phyloP scores from a whole-genome alignment of 1,140 invertebrate species.

The Batillaria attramentaria region DNA sequence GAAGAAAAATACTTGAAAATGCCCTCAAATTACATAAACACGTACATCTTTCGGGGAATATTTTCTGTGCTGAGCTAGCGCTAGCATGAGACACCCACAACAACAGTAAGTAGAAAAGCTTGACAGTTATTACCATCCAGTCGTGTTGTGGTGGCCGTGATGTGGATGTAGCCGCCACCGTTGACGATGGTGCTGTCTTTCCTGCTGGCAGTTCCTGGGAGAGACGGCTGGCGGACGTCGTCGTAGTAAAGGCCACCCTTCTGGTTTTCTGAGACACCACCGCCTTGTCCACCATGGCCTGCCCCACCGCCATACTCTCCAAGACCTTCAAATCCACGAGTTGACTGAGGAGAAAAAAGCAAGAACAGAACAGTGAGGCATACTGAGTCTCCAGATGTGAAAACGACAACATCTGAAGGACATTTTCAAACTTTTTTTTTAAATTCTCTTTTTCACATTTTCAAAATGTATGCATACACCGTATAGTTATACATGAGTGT shows the following conservation, averaged over 20 bases:
- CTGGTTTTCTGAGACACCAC: slow-evolving; percentile 31
- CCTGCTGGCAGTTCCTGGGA: slow-evolving; percentile 51
- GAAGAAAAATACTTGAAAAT: no score
- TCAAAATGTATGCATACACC: neutral
- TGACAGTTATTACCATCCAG: slow-evolving; percentile 58
- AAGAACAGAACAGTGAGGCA: neutral
- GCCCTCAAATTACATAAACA: no score
- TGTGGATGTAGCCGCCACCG: slow-evolving; percentile 56
- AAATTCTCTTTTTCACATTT: neutral
- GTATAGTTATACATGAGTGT: no score
- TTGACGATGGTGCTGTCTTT: slow-evolving; percentile 28
- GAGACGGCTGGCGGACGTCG: slow-evolving; percentile 37
- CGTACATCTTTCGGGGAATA: no score
- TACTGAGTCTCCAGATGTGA: no score
- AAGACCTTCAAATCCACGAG: slow-evolving; percentile 36
- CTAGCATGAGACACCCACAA: no score
- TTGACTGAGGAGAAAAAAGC: slow-evolving; percentile 37
- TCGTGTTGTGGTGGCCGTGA: slow-evolving; percentile 41
- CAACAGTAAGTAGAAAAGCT: no score
- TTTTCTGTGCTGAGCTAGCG: no score
- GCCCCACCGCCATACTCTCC: slow-evolving; percentile 51
- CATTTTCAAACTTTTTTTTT: neutral
- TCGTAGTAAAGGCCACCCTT: slow-evolving; percentile 53
- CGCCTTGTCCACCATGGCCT: slow-evolving; percentile 61
- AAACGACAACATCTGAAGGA: no score